Evolutionary conservation across 2,113 vertebrate species (phyloP).

Genomic region (Hirundichthys speculiger): DNA sequence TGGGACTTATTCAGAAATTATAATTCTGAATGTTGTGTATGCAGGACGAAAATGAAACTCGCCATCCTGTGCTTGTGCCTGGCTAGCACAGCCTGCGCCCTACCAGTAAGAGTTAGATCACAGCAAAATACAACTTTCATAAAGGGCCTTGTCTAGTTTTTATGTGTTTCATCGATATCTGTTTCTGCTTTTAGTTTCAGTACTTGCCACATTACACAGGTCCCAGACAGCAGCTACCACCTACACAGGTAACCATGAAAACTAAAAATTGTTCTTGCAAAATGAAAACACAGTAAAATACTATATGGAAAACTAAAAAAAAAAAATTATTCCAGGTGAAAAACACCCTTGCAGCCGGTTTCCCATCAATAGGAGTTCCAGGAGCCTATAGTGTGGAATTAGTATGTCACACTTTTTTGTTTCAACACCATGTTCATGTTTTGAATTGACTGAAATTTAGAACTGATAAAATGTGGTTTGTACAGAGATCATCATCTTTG

Average conservation of each 20-base stretch:
- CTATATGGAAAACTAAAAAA: no score
- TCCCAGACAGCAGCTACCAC: conserved; percentile 49
- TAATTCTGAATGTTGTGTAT: conserved; percentile 10
- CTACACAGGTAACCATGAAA: conserved; percentile 66
- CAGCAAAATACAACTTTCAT: not conserved
- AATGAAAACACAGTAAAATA: not conserved
- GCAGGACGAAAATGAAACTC: conserved; percentile 68
- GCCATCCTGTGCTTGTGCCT: conserved; percentile 71
- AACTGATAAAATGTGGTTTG: no score
- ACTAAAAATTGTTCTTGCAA: not conserved
- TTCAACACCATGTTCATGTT: not conserved
- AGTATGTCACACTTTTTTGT: conserved; percentile 57
- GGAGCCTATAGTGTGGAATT: conserved; percentile 78
- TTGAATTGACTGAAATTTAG: not conserved
- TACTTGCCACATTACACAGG: conserved; percentile 72
- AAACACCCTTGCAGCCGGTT: conserved; percentile 34
- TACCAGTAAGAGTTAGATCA: conserved; percentile 76
- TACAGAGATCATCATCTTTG: no score
- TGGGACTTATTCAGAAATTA: not conserved
- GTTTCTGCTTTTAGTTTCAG: conserved; percentile 47
- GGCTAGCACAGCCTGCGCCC: conserved; percentile 65
- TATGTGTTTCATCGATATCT: not conserved
- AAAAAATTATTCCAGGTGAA: conserved; percentile 54
- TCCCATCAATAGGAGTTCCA: conserved; percentile 49
- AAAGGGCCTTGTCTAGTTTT: not conserved